Base-by-base conservation (phyloP, 2,888 invertebrate genomes). In the Acleris literana region DNA sequence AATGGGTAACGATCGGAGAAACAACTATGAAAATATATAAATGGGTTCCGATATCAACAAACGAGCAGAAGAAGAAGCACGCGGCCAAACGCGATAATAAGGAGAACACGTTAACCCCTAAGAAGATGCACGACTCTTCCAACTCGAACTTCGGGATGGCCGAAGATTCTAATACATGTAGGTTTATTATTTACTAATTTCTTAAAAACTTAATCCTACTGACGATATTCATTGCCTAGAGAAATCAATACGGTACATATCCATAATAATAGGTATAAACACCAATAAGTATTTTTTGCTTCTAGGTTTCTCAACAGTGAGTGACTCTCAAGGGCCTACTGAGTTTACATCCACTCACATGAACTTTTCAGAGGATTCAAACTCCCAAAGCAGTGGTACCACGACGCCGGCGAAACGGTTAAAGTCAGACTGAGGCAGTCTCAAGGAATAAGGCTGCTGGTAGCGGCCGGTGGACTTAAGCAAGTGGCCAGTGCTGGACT, bases 21-120 rank as follows among this genome's bases (percentile, higher is more conserved):
- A 99, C 99, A 0, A 97, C 98, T 1, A 99, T 99, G 97, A 98
- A 98, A 93, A 98, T 99, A 74, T 99, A 97, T 85, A 99, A 99
- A 94, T 99, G 99, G 99, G 99, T 99, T 52, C 99, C 99, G 3
- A 96, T 97, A 79, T 96, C 96, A 1, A 95, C 94, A 18, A 95
- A 94, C 72, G 97, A 96, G 77, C 96, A 96, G 81, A 96, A 96
- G 78, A 97, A 97, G 84, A 94, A 95, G 81, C 92, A 92, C 74
- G 91, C 92, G 72, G 92, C 92, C 70, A 95, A 95, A 78, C 95
- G 95, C 69, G 94, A 95, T 67, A 96, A 96, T 83, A 97, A 97
- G 82, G 97, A 97, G 86, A 97, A 97, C 83, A 94, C 95, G 63
- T 83, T 95, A 73, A 91, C 94, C 61, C 93, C 94, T 67, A 97